Base-by-base conservation (phyloP, 1,140 invertebrate species). In the Panonychus citri region DNA sequence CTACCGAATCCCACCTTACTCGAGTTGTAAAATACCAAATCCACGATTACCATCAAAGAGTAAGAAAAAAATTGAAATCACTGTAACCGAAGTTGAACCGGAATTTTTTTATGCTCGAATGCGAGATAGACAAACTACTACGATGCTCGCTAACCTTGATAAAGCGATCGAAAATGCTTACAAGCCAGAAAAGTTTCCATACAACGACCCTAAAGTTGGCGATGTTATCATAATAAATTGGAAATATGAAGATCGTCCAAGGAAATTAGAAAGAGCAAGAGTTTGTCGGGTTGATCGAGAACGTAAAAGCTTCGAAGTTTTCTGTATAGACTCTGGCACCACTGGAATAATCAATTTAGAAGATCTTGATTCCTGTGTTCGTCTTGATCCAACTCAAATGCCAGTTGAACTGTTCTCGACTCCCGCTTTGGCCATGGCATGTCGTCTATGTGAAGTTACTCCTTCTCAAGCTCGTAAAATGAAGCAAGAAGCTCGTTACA, bases 251-350 rank as follows among this genome's bases (percentile, higher is more conserved):
- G n/a, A n/a, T 4, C 1, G 17, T n/a, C 3, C 19, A 2, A 37
- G n/a, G 8, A 8, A 12, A 5, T 10, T 30, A 7, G 10, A 19
- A 12, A 30, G 55, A 34, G 55, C 27, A 13, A 27, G 26, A 19
- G 46, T 56, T 28, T 12, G 30, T 19, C n/a, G 30, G n/a, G 28
- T 49, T 39, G 55, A 50, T 3, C 13, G n/a, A 0, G 21, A 50
- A 10, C 37, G 30, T 5, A 28, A 12, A 15, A 7, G 26, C 1
- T 15, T 39, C 30, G 48, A 30, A 15, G 48, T 89, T 4, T 74
- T 78, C 49, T 86, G 80, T 64, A 76, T 89, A 24, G 86, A 93
- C 67, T 81, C 74, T 68, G 87, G 87, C n/a, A 78, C 77, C 60
- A 69, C 62, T 3, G 70, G 69, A 12, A 56, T 37, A 37, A 57